Conservation (phyloP, 2,113 vertebrate genomes). For the Elachura formosa region DNA sequence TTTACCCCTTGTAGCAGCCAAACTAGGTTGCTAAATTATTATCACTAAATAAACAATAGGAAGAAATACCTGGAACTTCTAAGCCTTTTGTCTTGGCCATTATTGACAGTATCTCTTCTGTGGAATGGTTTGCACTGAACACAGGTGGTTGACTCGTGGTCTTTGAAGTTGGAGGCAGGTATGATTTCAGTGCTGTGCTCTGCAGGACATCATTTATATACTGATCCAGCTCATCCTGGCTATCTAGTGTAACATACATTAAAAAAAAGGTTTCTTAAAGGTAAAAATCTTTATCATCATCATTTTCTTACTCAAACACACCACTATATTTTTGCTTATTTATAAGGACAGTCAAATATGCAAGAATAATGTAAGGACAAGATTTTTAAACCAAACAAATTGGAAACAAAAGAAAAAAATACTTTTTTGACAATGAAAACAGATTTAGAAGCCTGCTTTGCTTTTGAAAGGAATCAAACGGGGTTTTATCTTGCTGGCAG, state of each 20-base stretch:
- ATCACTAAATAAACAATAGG: neutral
- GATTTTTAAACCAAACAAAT: neutral
- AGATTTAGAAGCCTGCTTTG: neutral
- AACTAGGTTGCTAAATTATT: neutral
- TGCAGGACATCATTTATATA: conserved; percentile 89
- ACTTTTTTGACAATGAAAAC: neutral
- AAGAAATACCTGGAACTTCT: conserved; percentile 84
- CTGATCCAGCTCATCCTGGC: conserved; percentile 84
- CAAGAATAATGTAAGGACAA: neutral
- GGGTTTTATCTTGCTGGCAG: neutral
- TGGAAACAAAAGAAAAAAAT: neutral
- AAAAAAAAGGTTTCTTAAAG: neutral
- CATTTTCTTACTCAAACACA: neutral
- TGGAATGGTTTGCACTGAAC: conserved; percentile 90
- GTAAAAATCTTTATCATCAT: neutral
- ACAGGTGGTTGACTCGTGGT: conserved; percentile 77
- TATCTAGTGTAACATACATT: conserved; percentile 43
- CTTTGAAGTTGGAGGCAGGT: conserved; percentile 83
- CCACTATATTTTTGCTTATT: neutral
- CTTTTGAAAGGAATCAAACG: neutral
- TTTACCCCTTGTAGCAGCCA: neutral
- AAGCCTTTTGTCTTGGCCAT: conserved; percentile 92
- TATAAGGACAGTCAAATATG: neutral
- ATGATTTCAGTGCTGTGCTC: conserved; percentile 79
- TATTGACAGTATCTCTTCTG: conserved; percentile 89